phyloP scores from a whole-genome alignment of 2,113 vertebrate species.

The Dromas ardeola region DNA sequence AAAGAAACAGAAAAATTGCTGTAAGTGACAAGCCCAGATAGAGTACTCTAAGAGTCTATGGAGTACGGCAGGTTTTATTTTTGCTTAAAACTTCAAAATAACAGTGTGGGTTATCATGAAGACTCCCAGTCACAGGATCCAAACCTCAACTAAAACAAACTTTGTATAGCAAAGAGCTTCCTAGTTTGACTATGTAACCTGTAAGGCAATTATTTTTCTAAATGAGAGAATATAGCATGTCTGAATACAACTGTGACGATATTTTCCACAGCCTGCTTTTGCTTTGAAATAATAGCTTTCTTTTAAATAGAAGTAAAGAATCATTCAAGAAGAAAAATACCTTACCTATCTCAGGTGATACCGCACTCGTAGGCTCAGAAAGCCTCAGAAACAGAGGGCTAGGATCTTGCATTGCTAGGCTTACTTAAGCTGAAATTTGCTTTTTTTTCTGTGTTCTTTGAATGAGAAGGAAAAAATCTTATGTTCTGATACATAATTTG shows the following conservation, averaged over 20 bases:
- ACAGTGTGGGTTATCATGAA: not conserved
- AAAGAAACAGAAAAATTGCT: not conserved
- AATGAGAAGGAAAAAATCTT: not conserved
- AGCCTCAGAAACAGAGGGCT: not conserved
- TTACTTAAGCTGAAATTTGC: not conserved
- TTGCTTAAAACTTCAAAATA: not conserved
- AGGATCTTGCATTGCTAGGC: not conserved
- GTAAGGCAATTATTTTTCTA: not conserved
- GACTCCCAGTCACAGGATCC: not conserved
- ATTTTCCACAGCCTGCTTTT: not conserved
- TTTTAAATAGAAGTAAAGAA: not conserved
- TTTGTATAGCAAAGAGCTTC: not conserved
- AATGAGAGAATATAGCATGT: not conserved
- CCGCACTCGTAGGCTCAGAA: not conserved
- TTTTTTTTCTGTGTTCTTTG: not conserved
- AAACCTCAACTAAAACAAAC: conserved; percentile 1
- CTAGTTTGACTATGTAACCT: conserved; percentile 16
- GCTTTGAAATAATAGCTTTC: not conserved
- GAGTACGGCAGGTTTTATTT: not conserved
- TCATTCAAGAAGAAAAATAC: not conserved
- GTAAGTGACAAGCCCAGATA: not conserved
- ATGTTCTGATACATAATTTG: not conserved
- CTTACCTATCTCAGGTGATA: not conserved
- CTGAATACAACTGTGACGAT: not conserved
- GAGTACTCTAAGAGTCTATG: not conserved